A percentile compares a stretch with the other conserved stretches of the same genome.
Conservation (phyloP, 2,797 vertebrate genomes). For the Sardinella longiceps region DNA sequence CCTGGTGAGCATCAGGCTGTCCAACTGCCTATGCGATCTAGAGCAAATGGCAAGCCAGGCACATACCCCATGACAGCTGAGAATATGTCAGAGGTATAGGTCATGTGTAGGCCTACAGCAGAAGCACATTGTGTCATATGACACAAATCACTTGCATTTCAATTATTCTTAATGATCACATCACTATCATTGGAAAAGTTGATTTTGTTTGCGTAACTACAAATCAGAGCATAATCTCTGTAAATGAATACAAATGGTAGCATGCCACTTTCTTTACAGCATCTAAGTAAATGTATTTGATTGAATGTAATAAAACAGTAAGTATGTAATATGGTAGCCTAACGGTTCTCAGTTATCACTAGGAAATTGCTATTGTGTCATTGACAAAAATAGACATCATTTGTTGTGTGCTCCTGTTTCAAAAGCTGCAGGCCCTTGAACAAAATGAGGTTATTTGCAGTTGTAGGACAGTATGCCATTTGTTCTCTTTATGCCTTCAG, state of each 20-base stretch:
- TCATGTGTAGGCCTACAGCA: not conserved
- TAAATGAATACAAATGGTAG: not conserved
- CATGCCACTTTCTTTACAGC: not conserved
- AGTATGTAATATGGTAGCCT: no score
- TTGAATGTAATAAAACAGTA: no score
- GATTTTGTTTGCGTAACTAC: not conserved
- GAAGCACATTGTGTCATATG: not conserved
- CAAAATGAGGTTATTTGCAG: slow-evolving; percentile 3
- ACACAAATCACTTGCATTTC: not conserved
- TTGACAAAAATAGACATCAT: not conserved
- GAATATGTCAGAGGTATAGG: slow-evolving; percentile 9
- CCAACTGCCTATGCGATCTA: not conserved
- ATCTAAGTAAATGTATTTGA: not conserved
- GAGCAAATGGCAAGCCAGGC: not conserved
- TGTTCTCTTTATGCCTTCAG: slow-evolving; percentile 2
- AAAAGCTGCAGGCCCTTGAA: not conserved
- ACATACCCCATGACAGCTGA: not conserved
- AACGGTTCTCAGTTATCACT: not conserved
- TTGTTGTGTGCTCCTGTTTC: not conserved
- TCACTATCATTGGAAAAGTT: not conserved
- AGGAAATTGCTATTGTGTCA: not conserved
- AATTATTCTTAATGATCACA: not conserved
- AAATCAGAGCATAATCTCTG: not conserved
- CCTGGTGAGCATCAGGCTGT: not conserved
- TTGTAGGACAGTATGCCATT: not conserved